phyloP scores from a whole-genome alignment of 2,797 vertebrate genomes.

The Triplophysa yarkandensis region DNA sequence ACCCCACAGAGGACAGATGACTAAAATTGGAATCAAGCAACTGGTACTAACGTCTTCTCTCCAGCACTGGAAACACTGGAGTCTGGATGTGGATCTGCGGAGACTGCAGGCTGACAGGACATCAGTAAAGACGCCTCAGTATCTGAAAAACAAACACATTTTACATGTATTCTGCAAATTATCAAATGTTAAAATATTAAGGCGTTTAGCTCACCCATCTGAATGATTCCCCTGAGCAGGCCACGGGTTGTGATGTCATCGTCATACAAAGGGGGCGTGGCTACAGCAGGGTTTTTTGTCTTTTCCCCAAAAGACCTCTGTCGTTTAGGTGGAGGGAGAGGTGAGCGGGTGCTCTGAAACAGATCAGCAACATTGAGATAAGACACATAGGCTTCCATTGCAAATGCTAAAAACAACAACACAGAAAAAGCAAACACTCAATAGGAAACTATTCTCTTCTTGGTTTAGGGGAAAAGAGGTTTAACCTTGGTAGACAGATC shows the following conservation, averaged over 20 bases:
- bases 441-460: too few species aligned
- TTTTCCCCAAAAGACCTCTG: background rate
- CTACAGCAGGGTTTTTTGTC: background rate
- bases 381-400: too few species aligned
- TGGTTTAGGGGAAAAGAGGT: too few species aligned
- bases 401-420: too few species aligned
- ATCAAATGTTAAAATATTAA: background rate
- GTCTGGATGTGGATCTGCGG: constrained; percentile 41
- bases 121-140: constrained; percentile 68
- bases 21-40: background rate
- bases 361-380: too few species aligned
- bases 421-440: too few species aligned
- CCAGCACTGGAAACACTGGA: constrained; percentile 49
- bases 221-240: constrained; percentile 55
- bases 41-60: constrained; percentile 56
- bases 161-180: background rate
- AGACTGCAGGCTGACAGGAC: constrained; percentile 58
- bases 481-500: too few species aligned
- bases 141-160: constrained; percentile 61
- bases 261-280: constrained; percentile 28
- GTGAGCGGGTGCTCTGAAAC: constrained; percentile 40
- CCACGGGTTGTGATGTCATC: constrained; percentile 52
- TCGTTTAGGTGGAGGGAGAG: constrained; percentile 41
- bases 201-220: constrained; percentile 39
- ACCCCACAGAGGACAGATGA: background rate